A percentile compares a stretch with the other conserved stretches of the same genome.
Evolutionary conservation across 2,113 vertebrate species (phyloP).

Genomic region (Loxodonta africana): DNA sequence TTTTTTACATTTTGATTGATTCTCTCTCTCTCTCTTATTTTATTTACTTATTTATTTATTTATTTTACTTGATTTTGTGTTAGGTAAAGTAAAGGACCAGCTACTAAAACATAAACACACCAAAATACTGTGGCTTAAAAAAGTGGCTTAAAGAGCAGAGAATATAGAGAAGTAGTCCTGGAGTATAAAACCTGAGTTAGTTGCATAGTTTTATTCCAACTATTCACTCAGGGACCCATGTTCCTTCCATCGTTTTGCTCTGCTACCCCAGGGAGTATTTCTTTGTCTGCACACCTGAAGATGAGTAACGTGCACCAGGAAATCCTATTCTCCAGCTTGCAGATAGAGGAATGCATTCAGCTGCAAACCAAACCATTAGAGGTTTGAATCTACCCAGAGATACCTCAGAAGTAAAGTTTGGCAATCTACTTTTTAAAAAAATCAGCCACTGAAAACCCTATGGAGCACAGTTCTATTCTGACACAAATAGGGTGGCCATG

Average conservation of each 20-base stretch:
- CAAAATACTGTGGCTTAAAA: not conserved
- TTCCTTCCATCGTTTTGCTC: not conserved
- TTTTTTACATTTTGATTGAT: not conserved
- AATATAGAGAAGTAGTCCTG: not conserved
- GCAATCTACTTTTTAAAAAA: not conserved
- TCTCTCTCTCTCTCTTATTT: not conserved
- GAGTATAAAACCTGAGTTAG: not conserved
- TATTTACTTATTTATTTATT: not conserved
- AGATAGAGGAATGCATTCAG: not conserved
- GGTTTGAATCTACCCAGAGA: not conserved
- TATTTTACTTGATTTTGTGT: not conserved
- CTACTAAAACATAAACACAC: not conserved
- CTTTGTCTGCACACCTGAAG: not conserved
- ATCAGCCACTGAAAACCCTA: not conserved
- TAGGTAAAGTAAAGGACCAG: not conserved
- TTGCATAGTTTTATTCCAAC: not conserved
- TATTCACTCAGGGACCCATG: not conserved
- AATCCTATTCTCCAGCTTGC: not conserved
- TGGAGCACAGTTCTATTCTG: not conserved
- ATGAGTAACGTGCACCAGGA: not conserved
- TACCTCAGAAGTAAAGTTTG: not conserved
- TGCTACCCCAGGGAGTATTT: not conserved
- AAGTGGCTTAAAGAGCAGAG: not conserved
- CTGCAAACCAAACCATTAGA: not conserved
- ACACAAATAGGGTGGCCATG: not conserved